A percentile compares a stretch with the other conserved stretches of the same genome.
These are phyloP conservation scores for Coregonus sp. DNA, from an alignment of 2,797 vertebrate species.

Conservation along the genomic window DNA sequence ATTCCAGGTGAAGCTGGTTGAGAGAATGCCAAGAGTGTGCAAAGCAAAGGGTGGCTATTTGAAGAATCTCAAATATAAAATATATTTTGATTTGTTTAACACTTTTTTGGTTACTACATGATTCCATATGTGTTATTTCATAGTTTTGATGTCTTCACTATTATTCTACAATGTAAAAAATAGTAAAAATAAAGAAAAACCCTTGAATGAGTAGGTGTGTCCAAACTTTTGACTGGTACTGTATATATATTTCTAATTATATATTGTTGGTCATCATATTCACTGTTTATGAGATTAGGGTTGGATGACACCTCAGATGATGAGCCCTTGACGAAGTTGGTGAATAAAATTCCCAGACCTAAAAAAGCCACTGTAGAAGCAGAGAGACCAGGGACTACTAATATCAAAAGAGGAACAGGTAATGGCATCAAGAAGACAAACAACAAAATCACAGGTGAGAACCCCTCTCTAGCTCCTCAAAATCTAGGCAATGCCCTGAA, in stretches of 20 bases:
- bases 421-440: neutral
- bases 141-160: too few species aligned
- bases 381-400: neutral
- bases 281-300: neutral
- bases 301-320: slow-evolving; percentile 1
- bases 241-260: neutral
- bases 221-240: too few species aligned
- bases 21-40: too few species aligned
- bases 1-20: too few species aligned
- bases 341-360: slow-evolving; percentile 19
- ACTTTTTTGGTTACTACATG: too few species aligned
- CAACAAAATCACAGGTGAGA: neutral
- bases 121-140: too few species aligned
- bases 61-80: too few species aligned
- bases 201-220: too few species aligned
- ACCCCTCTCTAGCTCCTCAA: neutral
- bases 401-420: neutral
- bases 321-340: slow-evolving; percentile 30
- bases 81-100: too few species aligned
- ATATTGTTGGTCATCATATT: neutral
- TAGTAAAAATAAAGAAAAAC: too few species aligned
- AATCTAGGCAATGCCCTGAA: neutral
- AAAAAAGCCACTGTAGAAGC: neutral
- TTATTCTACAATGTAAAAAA: too few species aligned
- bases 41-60: too few species aligned